Percentiles rank a stretch among this genome's conserved stretches.
phyloP scores from a whole-genome alignment of 2,113 vertebrate species.

The Gila orcuttii region DNA sequence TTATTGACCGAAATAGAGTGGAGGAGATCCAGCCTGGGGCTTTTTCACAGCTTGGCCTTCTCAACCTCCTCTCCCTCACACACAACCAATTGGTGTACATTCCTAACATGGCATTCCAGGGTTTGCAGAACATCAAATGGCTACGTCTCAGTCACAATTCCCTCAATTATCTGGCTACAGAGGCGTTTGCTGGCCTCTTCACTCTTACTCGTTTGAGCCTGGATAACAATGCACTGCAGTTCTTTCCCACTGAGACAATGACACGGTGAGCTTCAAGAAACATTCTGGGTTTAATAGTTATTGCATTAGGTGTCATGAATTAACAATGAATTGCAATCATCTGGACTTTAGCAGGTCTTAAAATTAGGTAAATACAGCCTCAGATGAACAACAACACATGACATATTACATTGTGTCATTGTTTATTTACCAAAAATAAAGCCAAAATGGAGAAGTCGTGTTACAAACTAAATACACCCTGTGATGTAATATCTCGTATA shows the following conservation, averaged over 20 bases:
- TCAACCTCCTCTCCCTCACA: slow-evolving; percentile 85
- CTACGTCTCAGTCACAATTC: slow-evolving; percentile 88
- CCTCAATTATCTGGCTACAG: slow-evolving; percentile 85
- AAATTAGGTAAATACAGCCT: no score
- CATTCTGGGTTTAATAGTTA: neutral
- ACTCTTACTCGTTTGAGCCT: slow-evolving; percentile 85
- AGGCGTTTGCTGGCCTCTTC: slow-evolving; percentile 88
- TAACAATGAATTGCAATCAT: neutral
- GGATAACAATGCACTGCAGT: slow-evolving; percentile 92
- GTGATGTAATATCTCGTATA: no score
- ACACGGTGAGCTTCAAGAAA: slow-evolving; percentile 72
- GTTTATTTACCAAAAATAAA: no score
- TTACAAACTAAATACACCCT: no score
- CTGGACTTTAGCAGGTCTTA: no score
- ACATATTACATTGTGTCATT: no score
- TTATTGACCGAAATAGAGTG: slow-evolving; percentile 82
- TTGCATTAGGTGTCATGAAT: neutral
- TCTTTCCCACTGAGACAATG: slow-evolving; percentile 84
- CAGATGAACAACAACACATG: no score
- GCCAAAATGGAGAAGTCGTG: no score
- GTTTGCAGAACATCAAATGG: slow-evolving; percentile 85
- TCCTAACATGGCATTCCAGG: slow-evolving; percentile 93
- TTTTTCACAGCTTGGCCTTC: slow-evolving; percentile 85
- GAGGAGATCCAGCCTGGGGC: slow-evolving; percentile 91
- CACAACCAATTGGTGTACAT: slow-evolving; percentile 89